phyloP scores from a whole-genome alignment of 2,113 vertebrate species.

The Alectura lathami region DNA sequence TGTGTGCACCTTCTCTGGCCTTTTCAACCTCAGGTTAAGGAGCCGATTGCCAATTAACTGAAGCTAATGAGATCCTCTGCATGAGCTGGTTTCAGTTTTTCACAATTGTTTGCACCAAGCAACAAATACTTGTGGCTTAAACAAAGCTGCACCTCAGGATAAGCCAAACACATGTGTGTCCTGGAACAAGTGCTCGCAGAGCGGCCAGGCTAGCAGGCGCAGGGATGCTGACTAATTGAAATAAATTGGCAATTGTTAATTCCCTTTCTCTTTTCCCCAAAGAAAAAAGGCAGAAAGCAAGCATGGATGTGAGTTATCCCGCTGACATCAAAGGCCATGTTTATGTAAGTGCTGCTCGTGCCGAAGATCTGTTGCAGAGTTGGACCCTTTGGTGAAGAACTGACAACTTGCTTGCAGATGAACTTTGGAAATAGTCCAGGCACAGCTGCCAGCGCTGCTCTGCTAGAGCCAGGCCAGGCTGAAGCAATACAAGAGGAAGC shows the following conservation, averaged over 20 bases:
- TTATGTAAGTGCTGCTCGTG: not conserved
- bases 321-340: not conserved
- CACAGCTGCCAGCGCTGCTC: not conserved
- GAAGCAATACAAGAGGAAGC: not conserved
- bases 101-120: not conserved
- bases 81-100: not conserved
- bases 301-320: not conserved
- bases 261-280: not conserved
- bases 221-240: not conserved
- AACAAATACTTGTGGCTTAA: not conserved
- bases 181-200: not conserved
- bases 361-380: not conserved
- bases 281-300: not conserved
- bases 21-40: not conserved
- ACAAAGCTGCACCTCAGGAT: not conserved
- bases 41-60: not conserved
- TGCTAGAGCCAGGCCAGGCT: not conserved
- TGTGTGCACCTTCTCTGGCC: not conserved
- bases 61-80: not conserved
- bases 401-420: accelerated
- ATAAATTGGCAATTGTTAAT: not conserved
- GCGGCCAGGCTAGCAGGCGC: not conserved
- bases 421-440: not conserved
- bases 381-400: not conserved
- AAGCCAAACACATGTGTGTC: not conserved